Percentiles rank a stretch among this genome's conserved stretches.
These are phyloP conservation scores for Betta splendens DNA, from an alignment of 2,797 vertebrate genomes.

Conservation along the genomic window DNA sequence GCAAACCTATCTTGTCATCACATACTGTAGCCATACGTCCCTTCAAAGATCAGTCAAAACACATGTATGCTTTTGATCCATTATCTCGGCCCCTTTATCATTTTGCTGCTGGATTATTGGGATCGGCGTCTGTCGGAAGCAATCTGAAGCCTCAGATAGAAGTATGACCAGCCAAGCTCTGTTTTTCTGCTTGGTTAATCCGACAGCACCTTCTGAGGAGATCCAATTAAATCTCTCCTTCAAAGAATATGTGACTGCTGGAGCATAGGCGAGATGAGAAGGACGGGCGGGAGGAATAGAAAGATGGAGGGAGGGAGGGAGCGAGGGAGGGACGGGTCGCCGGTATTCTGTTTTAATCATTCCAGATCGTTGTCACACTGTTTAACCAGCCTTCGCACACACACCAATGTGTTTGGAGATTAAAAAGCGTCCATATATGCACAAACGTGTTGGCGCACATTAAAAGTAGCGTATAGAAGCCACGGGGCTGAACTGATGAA, in stretches of 20 bases:
- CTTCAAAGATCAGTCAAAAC: constrained; percentile 68
- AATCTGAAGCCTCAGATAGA: constrained; percentile 73
- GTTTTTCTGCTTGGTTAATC: constrained; percentile 84
- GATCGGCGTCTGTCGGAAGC: constrained; percentile 79
- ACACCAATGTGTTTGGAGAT: constrained; percentile 46
- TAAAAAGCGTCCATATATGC: constrained; percentile 16
- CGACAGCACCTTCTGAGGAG: constrained; percentile 82
- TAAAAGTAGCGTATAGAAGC: neutral
- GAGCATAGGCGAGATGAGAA: constrained; percentile 72
- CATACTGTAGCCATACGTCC: constrained; percentile 18
- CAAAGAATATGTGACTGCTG: constrained; percentile 78
- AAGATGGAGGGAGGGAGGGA: constrained; percentile 7
- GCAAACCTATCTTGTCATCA: constrained; percentile 60
- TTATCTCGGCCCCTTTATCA: constrained; percentile 66
- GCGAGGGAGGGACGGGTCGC: constrained; percentile 31
- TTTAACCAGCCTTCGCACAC: constrained; percentile 57
- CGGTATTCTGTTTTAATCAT: constrained; percentile 77
- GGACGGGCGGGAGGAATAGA: constrained; percentile 40
- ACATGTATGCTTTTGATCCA: constrained; percentile 72
- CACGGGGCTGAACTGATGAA: constrained; percentile 43
- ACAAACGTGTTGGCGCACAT: constrained; percentile 1
- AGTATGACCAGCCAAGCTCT: constrained; percentile 77
- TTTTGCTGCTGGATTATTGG: constrained; percentile 72
- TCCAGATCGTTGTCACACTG: constrained; percentile 69
- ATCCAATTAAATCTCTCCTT: constrained; percentile 85